These are phyloP conservation scores for Bombus superbus DNA, from an alignment of 1,140 invertebrate species.

Conservation along the genomic window DNA sequence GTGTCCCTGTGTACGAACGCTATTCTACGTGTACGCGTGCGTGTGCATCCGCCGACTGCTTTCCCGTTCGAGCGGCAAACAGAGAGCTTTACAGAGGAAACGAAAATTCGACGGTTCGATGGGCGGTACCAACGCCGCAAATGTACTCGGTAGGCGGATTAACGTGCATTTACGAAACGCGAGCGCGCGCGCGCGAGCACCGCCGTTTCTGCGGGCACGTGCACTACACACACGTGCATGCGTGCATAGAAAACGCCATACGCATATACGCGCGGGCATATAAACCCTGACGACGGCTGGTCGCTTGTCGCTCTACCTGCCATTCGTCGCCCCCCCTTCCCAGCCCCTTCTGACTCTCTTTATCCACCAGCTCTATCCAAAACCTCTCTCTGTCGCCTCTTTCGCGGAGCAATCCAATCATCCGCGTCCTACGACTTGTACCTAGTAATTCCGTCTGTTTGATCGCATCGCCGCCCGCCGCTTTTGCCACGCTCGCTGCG, in stretches of 20 bases:
- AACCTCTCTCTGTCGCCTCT: slow-evolving; percentile 49
- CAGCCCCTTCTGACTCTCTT: slow-evolving; percentile 34
- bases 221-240: background rate
- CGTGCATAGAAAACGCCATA: background rate
- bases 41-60: slow-evolving; percentile 44
- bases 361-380: slow-evolving; percentile 44
- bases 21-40: background rate
- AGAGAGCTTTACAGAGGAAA: slow-evolving; percentile 59
- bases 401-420: slow-evolving; percentile 69
- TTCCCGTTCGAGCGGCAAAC: slow-evolving; percentile 62
- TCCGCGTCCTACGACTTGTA: slow-evolving; percentile 68
- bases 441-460: slow-evolving; percentile 69
- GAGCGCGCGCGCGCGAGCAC: slow-evolving; percentile 21
- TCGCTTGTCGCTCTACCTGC: slow-evolving; percentile 56
- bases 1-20: slow-evolving; percentile 3
- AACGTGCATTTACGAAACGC: slow-evolving; percentile 68
- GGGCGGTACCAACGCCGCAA: slow-evolving; percentile 62
- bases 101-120: slow-evolving; percentile 67
- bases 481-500: background rate
- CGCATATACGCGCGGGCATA: slow-evolving; percentile 10
- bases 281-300: slow-evolving; percentile 49
- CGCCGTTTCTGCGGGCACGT: background rate
- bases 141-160: slow-evolving; percentile 69
- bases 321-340: background rate
- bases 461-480: slow-evolving; percentile 48